phyloP scores from a whole-genome alignment of 2,113 vertebrate species.

The Mesitornis unicolor region DNA sequence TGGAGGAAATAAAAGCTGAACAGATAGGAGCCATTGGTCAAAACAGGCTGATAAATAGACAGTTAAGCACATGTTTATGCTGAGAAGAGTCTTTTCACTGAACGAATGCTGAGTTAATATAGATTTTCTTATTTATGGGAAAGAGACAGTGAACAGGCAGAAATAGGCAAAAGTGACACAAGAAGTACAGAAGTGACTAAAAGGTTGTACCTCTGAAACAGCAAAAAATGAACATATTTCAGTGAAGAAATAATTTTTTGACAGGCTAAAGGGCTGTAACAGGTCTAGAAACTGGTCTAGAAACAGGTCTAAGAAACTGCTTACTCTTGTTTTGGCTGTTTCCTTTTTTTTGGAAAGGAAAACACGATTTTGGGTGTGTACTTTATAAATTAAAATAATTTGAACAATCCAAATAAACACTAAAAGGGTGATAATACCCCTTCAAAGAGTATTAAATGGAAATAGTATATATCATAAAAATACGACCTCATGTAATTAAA shows the following conservation, averaged over 20 bases:
- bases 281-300: too few relatives aligned
- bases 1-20: not conserved
- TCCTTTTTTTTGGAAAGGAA: not conserved
- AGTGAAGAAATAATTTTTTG: not conserved
- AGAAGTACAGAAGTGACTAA: not conserved
- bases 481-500: not conserved
- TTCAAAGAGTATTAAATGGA: not conserved
- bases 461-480: not conserved
- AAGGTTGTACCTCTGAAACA: not conserved
- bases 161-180: not conserved
- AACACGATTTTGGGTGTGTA: not conserved
- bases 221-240: not conserved
- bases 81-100: not conserved
- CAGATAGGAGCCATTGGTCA: not conserved
- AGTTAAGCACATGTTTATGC: not conserved
- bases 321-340: not conserved
- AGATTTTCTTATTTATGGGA: not conserved
- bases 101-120: not conserved
- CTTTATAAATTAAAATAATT: not conserved
- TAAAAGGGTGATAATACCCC: not conserved
- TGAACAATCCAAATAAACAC: not conserved
- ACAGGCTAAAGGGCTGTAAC: not conserved
- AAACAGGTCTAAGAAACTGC: not conserved
- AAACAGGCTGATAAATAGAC: not conserved
- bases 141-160: not conserved